phyloP scores from a whole-genome alignment of 2,888 invertebrate genomes.

The Lumbricus terrestris region DNA sequence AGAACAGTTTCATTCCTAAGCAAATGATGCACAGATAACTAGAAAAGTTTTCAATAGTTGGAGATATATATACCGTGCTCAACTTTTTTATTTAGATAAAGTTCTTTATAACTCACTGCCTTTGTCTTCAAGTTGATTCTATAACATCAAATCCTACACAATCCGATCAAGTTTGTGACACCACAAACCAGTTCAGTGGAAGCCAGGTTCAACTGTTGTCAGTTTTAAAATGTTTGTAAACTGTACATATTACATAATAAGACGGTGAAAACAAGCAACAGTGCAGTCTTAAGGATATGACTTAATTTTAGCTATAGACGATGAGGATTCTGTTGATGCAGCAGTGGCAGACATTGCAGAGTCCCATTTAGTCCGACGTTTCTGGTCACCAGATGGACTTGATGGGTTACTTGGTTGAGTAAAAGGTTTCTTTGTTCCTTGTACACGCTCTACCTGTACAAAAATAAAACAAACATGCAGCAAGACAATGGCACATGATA shows the following conservation, averaged over 20 bases:
- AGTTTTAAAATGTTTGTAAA: neutral
- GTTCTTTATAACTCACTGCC: no score
- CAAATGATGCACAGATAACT: no score
- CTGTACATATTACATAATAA: neutral
- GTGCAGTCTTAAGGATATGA: neutral
- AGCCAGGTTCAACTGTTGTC: neutral
- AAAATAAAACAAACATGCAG: neutral
- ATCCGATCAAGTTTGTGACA: neutral
- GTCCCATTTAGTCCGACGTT: conserved; percentile 17
- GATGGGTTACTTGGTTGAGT: neutral
- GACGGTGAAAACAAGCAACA: neutral
- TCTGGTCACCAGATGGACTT: neutral
- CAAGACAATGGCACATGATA: neutral
- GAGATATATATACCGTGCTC: no score
- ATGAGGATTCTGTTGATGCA: neutral
- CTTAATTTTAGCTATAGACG: neutral
- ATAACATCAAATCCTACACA: neutral
- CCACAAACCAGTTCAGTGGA: neutral
- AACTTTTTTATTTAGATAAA: no score
- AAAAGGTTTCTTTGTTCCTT: conserved; percentile 31
- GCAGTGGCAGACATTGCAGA: neutral
- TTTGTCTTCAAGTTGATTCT: neutral
- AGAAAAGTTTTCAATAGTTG: no score
- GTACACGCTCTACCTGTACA: conserved; percentile 35
- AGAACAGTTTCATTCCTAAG: no score